Base-by-base conservation (phyloP, 35 echinoderm and acorn worm genomes). In the Patiria miniata region DNA sequence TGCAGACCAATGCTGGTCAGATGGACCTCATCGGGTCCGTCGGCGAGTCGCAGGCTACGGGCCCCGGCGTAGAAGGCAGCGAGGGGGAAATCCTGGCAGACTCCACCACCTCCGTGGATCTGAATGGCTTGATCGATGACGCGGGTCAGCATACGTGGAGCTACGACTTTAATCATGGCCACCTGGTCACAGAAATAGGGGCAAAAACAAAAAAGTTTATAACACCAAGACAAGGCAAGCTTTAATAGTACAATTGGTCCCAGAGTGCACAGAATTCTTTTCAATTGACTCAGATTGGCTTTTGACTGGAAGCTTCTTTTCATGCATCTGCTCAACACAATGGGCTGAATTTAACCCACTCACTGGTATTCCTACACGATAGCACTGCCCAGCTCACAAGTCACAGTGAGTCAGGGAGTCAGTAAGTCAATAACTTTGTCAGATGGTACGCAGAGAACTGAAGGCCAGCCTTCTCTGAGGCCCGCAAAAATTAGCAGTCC, bases 11-110 rank as follows among this genome's bases (percentile, higher is more conserved):
- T 76, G 4, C 58, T 77, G 17, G 92, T 56, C 2, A 98, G 89
- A 34, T 98, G 96, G 19, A 98, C 96, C 37, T 98, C 96, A 78
- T 98, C 96, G 7, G 96, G 96, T 7, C 96, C 96, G 87, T 98
- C 96, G 16, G 96, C 96, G 28, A 98, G 87, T 7, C 92, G 77
- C 10, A 98, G 81, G 42, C 58, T 65, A 40, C 96, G 85, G 10
- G 96, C 92, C 33, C 55, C 39, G 19, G 89, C 79, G 73, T 94
- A 98, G 81, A 94, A 91, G 16, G 51, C 58, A 36, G 89, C 65
- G 42, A 98, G 80, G 0, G 96, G 96, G 29, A 86, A 77, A 40
- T 98, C 96, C 23, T 89, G 61, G 3, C 61, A 91, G 0, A 98
- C 92, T 8, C 96, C 96, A 1, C 87, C 96, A 56, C 96, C 96